These are phyloP conservation scores for Manduca sexta DNA, from an alignment of 1,140 invertebrate genomes.

Conservation along the genomic window DNA sequence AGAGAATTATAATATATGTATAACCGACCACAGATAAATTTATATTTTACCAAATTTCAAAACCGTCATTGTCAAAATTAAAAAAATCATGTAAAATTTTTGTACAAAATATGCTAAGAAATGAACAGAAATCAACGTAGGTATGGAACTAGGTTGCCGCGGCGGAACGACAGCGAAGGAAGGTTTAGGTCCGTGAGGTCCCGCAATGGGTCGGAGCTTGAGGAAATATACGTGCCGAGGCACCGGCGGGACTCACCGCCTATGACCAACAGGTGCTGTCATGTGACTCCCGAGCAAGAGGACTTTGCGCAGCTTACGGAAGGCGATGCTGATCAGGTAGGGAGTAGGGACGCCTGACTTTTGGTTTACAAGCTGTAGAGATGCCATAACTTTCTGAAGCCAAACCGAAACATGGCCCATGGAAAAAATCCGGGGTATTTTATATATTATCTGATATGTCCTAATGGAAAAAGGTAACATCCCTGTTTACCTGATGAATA, in stretches of 20 bases:
- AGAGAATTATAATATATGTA: too few species aligned
- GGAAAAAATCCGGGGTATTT: too few species aligned
- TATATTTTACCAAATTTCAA: too few species aligned
- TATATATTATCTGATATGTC: too few species aligned
- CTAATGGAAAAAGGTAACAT: too few species aligned
- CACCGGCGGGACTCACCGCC: neutral
- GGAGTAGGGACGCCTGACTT: neutral
- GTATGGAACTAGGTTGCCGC: slow-evolving; percentile 3
- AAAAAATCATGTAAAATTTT: neutral
- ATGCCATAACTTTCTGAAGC: neutral
- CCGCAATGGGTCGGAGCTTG: neutral
- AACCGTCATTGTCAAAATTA: too few species aligned
- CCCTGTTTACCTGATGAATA: too few species aligned
- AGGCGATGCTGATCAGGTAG: slow-evolving; percentile 15
- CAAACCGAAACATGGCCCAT: too few species aligned
- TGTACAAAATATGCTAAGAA: slow-evolving; percentile 10
- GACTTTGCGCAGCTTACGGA: slow-evolving; percentile 29
- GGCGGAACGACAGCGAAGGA: neutral
- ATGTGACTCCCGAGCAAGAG: slow-evolving; percentile 23
- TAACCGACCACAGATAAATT: too few species aligned
- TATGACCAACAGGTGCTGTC: slow-evolving; percentile 33
- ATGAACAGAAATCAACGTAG: slow-evolving; percentile 23
- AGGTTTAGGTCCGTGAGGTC: neutral
- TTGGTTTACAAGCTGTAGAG: too few species aligned
- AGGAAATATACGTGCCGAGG: slow-evolving; percentile 6